phyloP scores from a whole-genome alignment of 2,888 invertebrate species.

The Rotaria socialis region DNA sequence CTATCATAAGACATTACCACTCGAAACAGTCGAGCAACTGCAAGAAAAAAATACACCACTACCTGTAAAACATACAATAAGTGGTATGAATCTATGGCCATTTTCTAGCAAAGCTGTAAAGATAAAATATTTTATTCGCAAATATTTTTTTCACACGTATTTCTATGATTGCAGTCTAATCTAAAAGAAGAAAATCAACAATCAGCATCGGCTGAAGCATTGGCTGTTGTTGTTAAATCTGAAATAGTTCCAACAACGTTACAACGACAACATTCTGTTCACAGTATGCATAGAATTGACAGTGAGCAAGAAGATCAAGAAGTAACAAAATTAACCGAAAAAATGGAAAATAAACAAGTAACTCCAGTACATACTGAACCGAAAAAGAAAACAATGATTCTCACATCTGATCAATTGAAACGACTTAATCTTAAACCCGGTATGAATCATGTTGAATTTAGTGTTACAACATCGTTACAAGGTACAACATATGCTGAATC shows the following conservation, averaged over 20 bases:
- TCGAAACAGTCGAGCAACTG: constrained; percentile 50
- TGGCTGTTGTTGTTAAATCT: too few species aligned
- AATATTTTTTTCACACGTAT: too few species aligned
- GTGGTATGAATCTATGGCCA: not conserved
- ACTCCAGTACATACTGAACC: not conserved
- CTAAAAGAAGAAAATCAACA: not conserved
- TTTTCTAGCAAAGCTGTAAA: not conserved
- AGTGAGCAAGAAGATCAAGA: not conserved
- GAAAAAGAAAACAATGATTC: constrained; percentile 73
- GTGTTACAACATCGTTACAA: constrained; percentile 94
- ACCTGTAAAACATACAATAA: not conserved
- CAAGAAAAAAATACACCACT: constrained; percentile 5
- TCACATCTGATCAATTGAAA: constrained; percentile 89
- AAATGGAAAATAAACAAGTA: not conserved
- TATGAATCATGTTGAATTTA: constrained; percentile 90
- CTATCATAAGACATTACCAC: constrained; percentile 77
- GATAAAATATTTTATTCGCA: not conserved
- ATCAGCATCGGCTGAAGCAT: not conserved
- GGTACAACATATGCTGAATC: constrained; percentile 93
- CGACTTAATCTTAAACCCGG: constrained; percentile 76
- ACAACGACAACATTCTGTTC: too few species aligned
- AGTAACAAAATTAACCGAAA: not conserved
- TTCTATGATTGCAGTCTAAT: not conserved
- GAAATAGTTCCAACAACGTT: too few species aligned
- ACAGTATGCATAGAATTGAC: not conserved